Evolutionary conservation across 2,113 vertebrate species (phyloP).

Genomic region (Lasiurus cinereus): DNA sequence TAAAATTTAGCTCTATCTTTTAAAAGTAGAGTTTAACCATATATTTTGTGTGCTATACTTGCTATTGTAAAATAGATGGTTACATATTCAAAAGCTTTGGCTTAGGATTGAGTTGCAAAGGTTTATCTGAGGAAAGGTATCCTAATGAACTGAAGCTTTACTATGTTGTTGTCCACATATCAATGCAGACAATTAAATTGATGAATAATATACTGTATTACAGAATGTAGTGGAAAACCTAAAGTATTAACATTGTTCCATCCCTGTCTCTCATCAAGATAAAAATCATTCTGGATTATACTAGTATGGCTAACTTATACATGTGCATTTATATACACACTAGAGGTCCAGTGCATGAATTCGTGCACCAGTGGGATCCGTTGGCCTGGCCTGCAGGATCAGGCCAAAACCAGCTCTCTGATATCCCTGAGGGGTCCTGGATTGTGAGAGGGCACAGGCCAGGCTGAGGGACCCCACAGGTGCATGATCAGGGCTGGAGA

Average conservation of each 20-base stretch:
- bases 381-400: no score
- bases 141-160: background rate
- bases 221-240: background rate
- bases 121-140: background rate
- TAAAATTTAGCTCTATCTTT: background rate
- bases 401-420: no score
- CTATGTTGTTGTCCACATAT: background rate
- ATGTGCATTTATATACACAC: background rate
- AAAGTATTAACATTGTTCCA: background rate
- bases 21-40: background rate
- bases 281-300: background rate
- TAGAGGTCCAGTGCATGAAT: no score
- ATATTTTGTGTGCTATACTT: background rate
- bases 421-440: no score
- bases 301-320: background rate
- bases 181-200: background rate
- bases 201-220: background rate
- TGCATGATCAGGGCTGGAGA: no score
- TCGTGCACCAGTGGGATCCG: no score
- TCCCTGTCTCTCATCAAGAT: background rate
- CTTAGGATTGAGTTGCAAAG: background rate
- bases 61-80: background rate
- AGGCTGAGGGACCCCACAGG: no score
- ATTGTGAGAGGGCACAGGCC: no score
- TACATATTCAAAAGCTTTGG: background rate